Evolutionary conservation across 64 coral and sea anemone species (phyloP).

Genomic region (Hydrozoanthus tunicans): DNA sequence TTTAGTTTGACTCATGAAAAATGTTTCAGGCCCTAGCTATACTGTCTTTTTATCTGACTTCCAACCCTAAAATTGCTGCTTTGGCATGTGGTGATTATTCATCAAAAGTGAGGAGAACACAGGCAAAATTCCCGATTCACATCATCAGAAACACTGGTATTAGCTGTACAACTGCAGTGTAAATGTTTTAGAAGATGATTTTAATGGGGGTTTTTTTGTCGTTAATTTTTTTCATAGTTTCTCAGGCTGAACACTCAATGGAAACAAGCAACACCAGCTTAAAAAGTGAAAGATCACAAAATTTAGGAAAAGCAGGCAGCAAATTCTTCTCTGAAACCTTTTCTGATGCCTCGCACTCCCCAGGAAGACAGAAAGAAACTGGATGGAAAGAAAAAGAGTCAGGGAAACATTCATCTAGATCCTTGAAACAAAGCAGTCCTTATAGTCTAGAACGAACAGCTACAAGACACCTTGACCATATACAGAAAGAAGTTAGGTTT

Average conservation of each 20-base stretch:
- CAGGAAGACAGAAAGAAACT: background rate
- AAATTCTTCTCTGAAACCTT: background rate
- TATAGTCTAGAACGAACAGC: conserved; percentile 26
- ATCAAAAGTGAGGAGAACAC: no score
- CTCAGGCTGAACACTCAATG: conserved; percentile 57
- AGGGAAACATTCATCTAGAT: conserved; percentile 25
- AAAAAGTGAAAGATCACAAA: conserved; percentile 46
- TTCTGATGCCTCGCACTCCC: conserved; percentile 31
- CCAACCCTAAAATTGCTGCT: no score
- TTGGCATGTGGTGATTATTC: no score
- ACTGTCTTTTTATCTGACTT: no score
- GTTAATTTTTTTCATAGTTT: background rate
- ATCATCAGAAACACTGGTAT: no score
- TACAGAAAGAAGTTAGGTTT: conserved; percentile 74
- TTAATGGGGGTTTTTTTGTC: background rate
- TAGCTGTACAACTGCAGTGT: no score
- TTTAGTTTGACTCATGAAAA: no score
- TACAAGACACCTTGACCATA: background rate
- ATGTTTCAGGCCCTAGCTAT: no score
- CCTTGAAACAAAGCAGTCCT: conserved; percentile 28
- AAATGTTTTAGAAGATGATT: background rate
- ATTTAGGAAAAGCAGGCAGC: conserved; percentile 12
- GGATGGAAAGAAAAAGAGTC: background rate
- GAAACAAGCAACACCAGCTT: conserved; percentile 64
- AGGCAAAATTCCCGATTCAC: no score